phyloP scores from a whole-genome alignment of 2,888 invertebrate genomes.

The Caenorhabditis virilis region DNA sequence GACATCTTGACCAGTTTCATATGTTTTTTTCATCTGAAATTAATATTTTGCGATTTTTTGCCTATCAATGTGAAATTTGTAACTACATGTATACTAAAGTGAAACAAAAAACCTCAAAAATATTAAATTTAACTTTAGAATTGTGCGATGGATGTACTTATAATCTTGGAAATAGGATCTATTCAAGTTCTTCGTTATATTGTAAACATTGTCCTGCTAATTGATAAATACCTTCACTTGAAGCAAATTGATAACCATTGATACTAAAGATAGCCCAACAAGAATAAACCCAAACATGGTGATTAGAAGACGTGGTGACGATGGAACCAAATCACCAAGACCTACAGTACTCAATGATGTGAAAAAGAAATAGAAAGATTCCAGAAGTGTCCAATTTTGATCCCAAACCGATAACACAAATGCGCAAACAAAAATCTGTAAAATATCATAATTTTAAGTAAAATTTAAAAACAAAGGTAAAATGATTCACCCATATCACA shows the following conservation, averaged over 20 bases:
- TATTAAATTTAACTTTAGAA: no score
- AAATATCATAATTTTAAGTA: not conserved
- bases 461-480: constrained; percentile 64
- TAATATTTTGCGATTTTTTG: not conserved
- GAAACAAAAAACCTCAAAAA: no score
- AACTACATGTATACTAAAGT: no score
- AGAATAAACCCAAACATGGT: constrained; percentile 88
- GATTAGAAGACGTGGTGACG: constrained; percentile 84
- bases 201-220: no score
- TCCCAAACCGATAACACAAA: constrained; percentile 68
- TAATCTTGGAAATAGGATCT: no score
- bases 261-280: constrained; percentile 75
- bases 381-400: constrained; percentile 84
- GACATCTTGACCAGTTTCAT: constrained; percentile 49
- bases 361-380: constrained; percentile 93
- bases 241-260: constrained; percentile 59
- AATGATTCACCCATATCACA: constrained; percentile 80
- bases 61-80: not conserved
- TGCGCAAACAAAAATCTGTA: constrained; percentile 80
- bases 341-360: constrained; percentile 78
- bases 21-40: constrained; percentile 54
- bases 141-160: no score
- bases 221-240: constrained; percentile 51
- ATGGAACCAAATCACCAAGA: constrained; percentile 58
- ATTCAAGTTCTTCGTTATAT: no score